Evolutionary conservation across 1,140 invertebrate species (phyloP).

Genomic region (Lanistes nyassanus): DNA sequence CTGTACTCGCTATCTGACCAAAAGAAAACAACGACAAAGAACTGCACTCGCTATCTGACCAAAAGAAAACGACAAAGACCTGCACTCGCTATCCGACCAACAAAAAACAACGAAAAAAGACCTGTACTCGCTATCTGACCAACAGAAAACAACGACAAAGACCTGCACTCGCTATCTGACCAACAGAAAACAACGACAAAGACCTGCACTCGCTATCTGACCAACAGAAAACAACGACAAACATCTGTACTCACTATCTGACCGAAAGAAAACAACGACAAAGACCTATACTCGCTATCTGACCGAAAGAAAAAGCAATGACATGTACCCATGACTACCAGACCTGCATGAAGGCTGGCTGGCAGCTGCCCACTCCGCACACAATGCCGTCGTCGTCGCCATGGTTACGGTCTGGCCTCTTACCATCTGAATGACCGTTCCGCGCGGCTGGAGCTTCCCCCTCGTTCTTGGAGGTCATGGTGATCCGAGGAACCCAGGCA

Average conservation of each 20-base stretch:
- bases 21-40: too few species aligned
- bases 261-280: not conserved
- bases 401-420: not conserved
- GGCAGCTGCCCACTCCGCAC: conserved; percentile 13
- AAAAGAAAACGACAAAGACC: too few species aligned
- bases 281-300: not conserved
- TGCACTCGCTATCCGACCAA: too few species aligned
- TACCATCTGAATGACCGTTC: not conserved
- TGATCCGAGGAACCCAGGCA: not conserved
- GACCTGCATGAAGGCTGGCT: conserved; percentile 9
- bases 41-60: too few species aligned
- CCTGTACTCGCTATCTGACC: too few species aligned
- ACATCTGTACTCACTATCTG: not conserved
- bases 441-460: not conserved
- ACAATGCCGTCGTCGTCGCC: not conserved
- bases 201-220: not conserved
- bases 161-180: too few species aligned
- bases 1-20: too few species aligned
- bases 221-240: not conserved
- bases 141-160: too few species aligned
- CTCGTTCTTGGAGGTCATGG: not conserved
- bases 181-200: not conserved
- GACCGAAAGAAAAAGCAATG: not conserved
- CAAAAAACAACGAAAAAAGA: too few species aligned
- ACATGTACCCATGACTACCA: not conserved